A percentile compares a stretch with the other conserved stretches of the same genome.
phyloP scores from a whole-genome alignment of 2,888 invertebrate species.

The Acrobasis consociella region DNA sequence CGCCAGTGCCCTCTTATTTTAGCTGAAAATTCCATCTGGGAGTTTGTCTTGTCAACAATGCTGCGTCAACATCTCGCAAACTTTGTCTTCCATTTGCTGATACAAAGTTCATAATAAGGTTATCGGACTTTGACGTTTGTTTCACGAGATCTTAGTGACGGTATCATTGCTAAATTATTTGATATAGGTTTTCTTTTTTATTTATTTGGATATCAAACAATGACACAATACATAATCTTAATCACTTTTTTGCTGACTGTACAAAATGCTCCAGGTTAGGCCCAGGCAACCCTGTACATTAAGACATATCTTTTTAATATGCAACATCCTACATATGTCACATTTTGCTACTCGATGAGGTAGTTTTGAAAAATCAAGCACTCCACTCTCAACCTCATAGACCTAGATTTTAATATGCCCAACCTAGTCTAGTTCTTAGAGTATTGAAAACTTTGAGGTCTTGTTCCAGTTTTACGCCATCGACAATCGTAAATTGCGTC shows the following conservation, averaged over 20 bases:
- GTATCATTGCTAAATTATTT: neutral
- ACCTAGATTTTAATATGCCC: no score
- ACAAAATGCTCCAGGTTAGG: no score
- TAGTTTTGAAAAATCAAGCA: constrained; percentile 6
- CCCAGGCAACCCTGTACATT: no score
- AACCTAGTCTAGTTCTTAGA: no score
- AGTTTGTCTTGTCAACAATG: constrained; percentile 29
- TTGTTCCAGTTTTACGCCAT: constrained; percentile 24
- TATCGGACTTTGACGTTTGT: constrained; percentile 38
- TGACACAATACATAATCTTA: no score
- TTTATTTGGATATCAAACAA: no score
- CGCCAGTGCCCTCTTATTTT: constrained; percentile 10
- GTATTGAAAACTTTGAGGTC: no score
- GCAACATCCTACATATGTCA: no score
- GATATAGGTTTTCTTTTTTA: no score
- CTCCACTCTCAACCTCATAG: constrained; percentile 9
- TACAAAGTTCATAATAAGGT: constrained; percentile 26
- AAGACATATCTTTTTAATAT: no score
- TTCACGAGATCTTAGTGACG: constrained; percentile 21
- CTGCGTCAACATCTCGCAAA: constrained; percentile 21
- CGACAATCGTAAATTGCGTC: constrained; percentile 39
- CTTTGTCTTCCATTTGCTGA: constrained; percentile 33
- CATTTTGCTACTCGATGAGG: no score
- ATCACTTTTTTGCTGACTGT: no score
- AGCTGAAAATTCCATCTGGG: constrained; percentile 22